phyloP scores from a whole-genome alignment of 2,888 invertebrate species.

The Amphiduros pacificus region DNA sequence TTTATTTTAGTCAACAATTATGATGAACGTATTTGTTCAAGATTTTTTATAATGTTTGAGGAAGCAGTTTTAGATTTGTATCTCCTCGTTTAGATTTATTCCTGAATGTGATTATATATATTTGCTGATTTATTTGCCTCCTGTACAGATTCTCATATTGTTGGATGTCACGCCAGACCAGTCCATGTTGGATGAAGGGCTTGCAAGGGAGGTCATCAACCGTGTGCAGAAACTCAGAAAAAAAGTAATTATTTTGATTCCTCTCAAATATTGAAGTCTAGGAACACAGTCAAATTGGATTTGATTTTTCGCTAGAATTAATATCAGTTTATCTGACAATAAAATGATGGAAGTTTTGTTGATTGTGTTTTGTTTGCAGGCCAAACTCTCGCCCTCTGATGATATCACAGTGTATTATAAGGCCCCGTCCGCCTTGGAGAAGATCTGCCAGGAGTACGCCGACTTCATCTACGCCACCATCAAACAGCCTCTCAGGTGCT shows the following conservation, averaged over 20 bases:
- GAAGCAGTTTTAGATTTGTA: no score
- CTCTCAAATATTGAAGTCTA: no score
- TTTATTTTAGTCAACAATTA: no score
- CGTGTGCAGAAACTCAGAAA: conserved; percentile 94
- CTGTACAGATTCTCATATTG: conserved; percentile 71
- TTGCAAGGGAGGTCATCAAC: conserved; percentile 93
- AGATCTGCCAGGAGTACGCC: conserved; percentile 72
- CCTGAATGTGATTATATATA: no score
- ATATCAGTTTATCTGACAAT: no score
- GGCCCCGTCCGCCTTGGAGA: conserved; percentile 51
- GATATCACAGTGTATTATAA: conserved; percentile 80
- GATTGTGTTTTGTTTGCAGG: conserved; percentile 59
- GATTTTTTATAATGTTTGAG: no score
- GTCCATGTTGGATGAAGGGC: conserved; percentile 89
- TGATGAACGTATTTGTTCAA: no score
- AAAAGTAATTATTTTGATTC: conserved; percentile 65
- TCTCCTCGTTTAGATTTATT: no score
- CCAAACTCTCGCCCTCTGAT: conserved; percentile 87
- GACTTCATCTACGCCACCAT: conserved; percentile 81
- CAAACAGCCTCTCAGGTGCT: conserved; percentile 72
- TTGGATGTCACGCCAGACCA: conserved; percentile 88
- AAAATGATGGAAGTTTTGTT: no score
- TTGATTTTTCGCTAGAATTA: no score
- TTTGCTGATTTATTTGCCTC: no score
- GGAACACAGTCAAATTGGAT: no score